Conservation (phyloP, 1,140 invertebrate species). For the Dendrolimus punctatus region DNA sequence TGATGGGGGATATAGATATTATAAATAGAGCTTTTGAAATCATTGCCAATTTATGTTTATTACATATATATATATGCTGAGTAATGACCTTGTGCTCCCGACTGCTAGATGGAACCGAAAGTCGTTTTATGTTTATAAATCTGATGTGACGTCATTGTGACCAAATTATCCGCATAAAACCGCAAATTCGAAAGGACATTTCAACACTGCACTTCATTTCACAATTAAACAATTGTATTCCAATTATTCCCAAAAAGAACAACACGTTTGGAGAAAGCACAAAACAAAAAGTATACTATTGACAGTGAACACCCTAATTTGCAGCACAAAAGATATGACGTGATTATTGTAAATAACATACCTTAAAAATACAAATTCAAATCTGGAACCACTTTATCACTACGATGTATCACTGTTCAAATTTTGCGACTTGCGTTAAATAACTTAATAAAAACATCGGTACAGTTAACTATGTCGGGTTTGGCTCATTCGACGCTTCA, state of each 20-base stretch:
- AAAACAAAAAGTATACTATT: constrained; percentile 6
- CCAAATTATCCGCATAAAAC: constrained; percentile 42
- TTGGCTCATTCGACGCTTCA: constrained; percentile 51
- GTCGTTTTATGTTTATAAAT: constrained; percentile 63
- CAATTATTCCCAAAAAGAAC: neutral
- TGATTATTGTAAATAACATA: constrained; percentile 57
- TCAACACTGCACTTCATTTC: constrained; percentile 1
- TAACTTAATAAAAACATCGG: constrained; percentile 34
- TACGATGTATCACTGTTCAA: constrained; percentile 18
- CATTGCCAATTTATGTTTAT: constrained; percentile 53
- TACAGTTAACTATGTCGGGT: constrained; percentile 35
- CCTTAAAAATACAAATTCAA: constrained; percentile 37
- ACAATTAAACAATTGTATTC: no score
- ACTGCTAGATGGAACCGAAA: constrained; percentile 51
- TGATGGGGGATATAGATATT: constrained; percentile 37
- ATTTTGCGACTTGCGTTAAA: constrained; percentile 11
- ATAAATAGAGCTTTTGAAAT: constrained; percentile 53
- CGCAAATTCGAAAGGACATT: constrained; percentile 21
- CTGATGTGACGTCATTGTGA: constrained; percentile 62
- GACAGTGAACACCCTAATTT: constrained; percentile 36
- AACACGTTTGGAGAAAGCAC: constrained; percentile 7
- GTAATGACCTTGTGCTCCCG: constrained; percentile 55
- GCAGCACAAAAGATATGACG: constrained; percentile 50
- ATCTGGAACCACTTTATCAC: constrained; percentile 18
- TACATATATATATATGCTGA: constrained; percentile 38